phyloP scores from a whole-genome alignment of 2,888 invertebrate genomes.

The Hipparchia semele region DNA sequence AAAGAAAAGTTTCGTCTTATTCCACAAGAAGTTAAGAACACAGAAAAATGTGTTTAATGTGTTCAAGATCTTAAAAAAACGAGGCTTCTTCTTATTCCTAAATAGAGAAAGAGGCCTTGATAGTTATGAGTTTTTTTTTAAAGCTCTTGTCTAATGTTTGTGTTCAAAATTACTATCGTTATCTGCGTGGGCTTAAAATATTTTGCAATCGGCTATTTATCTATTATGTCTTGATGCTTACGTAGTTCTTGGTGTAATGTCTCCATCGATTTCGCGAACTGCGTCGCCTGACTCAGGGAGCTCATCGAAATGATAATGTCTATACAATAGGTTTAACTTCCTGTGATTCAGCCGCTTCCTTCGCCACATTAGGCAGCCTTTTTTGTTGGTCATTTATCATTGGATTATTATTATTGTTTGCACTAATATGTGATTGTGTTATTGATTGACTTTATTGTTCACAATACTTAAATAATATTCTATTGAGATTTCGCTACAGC shows the following conservation, averaged over 20 bases:
- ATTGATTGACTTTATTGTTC: not conserved
- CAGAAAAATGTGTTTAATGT: no score
- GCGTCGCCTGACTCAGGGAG: conserved; percentile 30
- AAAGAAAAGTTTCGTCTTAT: no score
- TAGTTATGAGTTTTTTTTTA: not conserved
- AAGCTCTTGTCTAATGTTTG: not conserved
- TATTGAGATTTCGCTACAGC: not conserved
- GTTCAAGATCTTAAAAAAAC: no score
- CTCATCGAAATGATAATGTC: conserved; percentile 38
- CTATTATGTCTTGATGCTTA: conserved; percentile 5
- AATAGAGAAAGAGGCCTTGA: no score
- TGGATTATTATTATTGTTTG: conserved; percentile 32
- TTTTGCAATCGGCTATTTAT: conserved; percentile 9
- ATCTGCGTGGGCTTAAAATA: not conserved
- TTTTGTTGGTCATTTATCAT: conserved; percentile 35
- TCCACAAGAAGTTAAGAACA: no score
- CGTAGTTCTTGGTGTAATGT: conserved; percentile 24
- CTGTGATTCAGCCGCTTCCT: conserved; percentile 44
- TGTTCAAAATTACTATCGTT: not conserved
- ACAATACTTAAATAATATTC: not conserved
- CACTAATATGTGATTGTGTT: conserved; percentile 24
- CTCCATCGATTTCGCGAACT: conserved; percentile 34
- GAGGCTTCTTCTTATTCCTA: no score
- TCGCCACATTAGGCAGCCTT: conserved; percentile 38
- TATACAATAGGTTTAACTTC: conserved; percentile 36